These are phyloP conservation scores for Nudaria mundana DNA, from an alignment of 2,888 invertebrate genomes.

Conservation along the genomic window DNA sequence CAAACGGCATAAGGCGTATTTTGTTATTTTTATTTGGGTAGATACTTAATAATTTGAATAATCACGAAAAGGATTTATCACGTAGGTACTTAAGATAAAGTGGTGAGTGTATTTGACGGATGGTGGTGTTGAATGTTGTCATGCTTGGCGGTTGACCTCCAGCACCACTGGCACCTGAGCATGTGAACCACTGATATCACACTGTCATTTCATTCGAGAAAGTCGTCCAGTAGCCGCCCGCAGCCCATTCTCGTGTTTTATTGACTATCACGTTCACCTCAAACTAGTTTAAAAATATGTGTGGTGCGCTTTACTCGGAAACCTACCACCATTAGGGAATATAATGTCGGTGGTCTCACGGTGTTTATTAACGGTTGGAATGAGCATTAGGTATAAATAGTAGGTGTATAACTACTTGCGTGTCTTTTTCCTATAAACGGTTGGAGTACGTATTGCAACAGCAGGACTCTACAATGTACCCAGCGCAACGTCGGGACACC, in stretches of 20 bases:
- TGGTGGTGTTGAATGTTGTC: conserved; percentile 2
- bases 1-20: too few relatives aligned
- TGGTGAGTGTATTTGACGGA: conserved; percentile 2
- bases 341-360: conserved; percentile 58
- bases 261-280: conserved; percentile 69
- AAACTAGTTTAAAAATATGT: conserved; percentile 73
- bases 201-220: conserved; percentile 65
- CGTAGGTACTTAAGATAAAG: not conserved
- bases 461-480: conserved; percentile 56
- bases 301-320: conserved; percentile 67
- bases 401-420: too few relatives aligned
- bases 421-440: conserved; percentile 67
- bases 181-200: conserved; percentile 52
- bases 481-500: conserved; percentile 62
- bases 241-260: conserved; percentile 70
- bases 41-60: not conserved
- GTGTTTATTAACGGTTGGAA: conserved; percentile 46
- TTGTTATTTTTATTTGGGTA: conserved; percentile 6
- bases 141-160: conserved; percentile 46
- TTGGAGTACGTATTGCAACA: conserved; percentile 46
- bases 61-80: not conserved
- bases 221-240: conserved; percentile 62
- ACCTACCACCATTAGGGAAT: conserved; percentile 47
- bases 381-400: conserved; percentile 46
- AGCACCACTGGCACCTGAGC: conserved; percentile 40